Conservation (phyloP, 2,888 invertebrate species). For the Diarsia rubi region DNA sequence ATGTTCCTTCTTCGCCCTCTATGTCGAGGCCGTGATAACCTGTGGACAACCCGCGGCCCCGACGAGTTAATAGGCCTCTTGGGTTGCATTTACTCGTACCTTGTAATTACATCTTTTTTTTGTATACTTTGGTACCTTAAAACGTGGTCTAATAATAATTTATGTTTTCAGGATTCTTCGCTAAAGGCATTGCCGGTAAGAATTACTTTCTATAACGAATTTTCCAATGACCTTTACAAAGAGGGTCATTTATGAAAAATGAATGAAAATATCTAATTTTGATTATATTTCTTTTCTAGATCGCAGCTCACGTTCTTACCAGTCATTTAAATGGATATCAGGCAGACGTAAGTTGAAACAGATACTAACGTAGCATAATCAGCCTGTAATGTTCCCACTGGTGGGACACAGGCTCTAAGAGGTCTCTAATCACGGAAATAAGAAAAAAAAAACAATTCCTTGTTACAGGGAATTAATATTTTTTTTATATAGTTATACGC, state of each 20-base stretch:
- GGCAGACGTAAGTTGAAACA: constrained; percentile 17
- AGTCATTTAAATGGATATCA: constrained; percentile 10
- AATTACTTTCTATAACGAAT: neutral
- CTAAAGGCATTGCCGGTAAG: constrained; percentile 18
- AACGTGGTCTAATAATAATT: neutral
- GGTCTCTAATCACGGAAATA: no score
- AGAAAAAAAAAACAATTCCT: no score
- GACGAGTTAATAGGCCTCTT: no score
- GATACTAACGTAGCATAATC: neutral
- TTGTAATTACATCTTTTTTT: no score
- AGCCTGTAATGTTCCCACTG: neutral
- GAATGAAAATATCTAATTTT: neutral
- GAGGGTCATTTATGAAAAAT: neutral
- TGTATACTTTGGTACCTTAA: neutral
- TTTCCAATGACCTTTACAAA: neutral
- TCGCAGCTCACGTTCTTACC: neutral
- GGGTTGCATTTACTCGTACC: no score
- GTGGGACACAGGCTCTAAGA: no score
- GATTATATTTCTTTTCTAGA: constrained; percentile 6
- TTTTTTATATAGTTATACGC: no score
- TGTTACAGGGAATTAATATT: no score
- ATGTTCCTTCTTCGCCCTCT: no score
- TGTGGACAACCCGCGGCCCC: no score
- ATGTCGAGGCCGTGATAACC: no score
- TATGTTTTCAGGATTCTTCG: constrained; percentile 28